Base-by-base conservation (phyloP, 2,797 vertebrate genomes). In the Eleutherodactylus coqui region DNA sequence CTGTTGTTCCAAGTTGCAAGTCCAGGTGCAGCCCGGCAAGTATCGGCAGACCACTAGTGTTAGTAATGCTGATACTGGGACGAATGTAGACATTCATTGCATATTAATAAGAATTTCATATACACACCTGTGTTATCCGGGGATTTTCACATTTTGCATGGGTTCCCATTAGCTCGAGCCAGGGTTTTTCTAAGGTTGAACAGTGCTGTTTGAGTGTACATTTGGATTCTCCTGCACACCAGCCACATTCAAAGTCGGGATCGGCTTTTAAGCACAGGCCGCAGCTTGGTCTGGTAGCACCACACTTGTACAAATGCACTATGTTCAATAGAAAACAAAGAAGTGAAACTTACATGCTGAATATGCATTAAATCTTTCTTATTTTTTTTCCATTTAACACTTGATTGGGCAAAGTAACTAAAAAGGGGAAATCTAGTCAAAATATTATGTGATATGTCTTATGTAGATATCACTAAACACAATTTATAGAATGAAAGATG, bases 221-320 rank as follows among this genome's bases (percentile, higher is more conserved):
- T 90, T 97, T 97, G 89, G 93, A 95, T 89, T 97, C 96, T 0
- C 92, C 95, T 91, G 96, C 96, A 47, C 98, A 99, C 98, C 98
- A 99, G 86, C 98, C 98, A 0, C 98, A 99, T 53, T 97, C 95
- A 0, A 98, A 99, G 89, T 97, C 96, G 0, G 96, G 96, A 90
- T 99, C 96, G 0, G 98, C 98, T 91, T 99, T 99, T 90, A 99
- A 95, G 91, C 98, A 99, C 90, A 98, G 91, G 62, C 98, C 98
- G 0, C 98, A 99, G 95, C 97, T 99, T 88, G 97, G 96, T 0
- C 97, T 92, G 92, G 97, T 96, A 79, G 98, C 98, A 7, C 97
- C 97, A 0, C 98, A 99, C 89, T 99, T 99, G 91, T 99, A 99
- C 77, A 99, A 95, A 91, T 98, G 97, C 90, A 99, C 98, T 99